Evolutionary conservation across 2,113 vertebrate species (phyloP), one percentile per base, ranked within the genome.

Genomic region (Brachypteracias leptosomus): DNA sequence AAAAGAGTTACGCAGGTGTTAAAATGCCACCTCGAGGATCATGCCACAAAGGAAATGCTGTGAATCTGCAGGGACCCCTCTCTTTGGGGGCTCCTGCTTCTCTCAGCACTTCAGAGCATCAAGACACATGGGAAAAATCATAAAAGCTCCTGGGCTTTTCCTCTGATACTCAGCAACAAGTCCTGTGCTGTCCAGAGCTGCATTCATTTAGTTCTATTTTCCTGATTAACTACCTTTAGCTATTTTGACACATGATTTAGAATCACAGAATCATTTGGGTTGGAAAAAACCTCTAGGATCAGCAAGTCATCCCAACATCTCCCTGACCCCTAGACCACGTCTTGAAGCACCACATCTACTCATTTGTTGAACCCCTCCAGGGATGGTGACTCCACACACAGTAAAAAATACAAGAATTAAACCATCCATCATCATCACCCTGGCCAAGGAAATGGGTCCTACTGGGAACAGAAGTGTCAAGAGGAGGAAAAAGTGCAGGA

Each of bases 1-100:
- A 97, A 94, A 96, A 97, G 92, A 95, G 88, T 96, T 73, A 94
- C 0, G 82, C 26, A 92, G 6, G 76, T 54, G 74, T 95, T 93
- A 96, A 95, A 96, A 94, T 21, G 84, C 73, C 81, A 74, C 91
- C 79, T 85, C n/a, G 11, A 83, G 67, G 35, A 42, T 8, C 35
- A 79, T 81, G 57, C 10, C 51, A 40, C 58, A 89, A 73, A 88
- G 36, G 36, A 54, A 70, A 75, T 18, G 19, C 1, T 57, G 55
- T 40, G 87, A 87, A 83, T 20, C 62, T 1, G 0, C 33, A 66
- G 1, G 42, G 73, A 4, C 63, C 17, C 31, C 63, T 59, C 74
- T 65, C 11, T 51, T 36, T 29, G 36, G 47, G 67, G 65, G 36
- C 46, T 26, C 71, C 55, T 28, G 61, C 75, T 74, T 33, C 78